A percentile compares a stretch with the other conserved stretches of the same genome.
Conservation (phyloP, 2,888 invertebrate genomes). For the Coronaproctus castanopsis region DNA sequence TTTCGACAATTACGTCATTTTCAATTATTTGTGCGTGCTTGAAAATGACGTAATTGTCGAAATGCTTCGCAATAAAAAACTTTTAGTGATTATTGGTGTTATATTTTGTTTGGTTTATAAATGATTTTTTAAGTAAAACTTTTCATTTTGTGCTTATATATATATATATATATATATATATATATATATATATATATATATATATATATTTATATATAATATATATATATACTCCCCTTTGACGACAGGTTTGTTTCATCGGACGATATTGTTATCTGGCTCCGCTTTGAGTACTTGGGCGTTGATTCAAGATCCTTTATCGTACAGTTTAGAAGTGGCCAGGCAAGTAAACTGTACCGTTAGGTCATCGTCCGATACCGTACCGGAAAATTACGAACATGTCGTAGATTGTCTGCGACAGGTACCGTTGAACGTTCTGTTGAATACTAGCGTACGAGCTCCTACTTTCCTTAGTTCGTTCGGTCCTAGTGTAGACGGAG, state of each 20-base stretch:
- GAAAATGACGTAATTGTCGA: no score
- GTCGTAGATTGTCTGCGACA: constrained; percentile 69
- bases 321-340: constrained; percentile 59
- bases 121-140: no score
- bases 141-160: no score
- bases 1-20: no score
- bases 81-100: no score
- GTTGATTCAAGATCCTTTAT: constrained; percentile 63
- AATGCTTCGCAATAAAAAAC: no score
- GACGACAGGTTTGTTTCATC: constrained; percentile 71
- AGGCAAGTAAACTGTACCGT: constrained; percentile 54
- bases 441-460: constrained; percentile 52
- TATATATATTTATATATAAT: not conserved
- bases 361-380: constrained; percentile 66
- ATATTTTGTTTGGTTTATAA: no score
- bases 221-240: no score
- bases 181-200: not conserved
- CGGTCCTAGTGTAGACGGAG: constrained; percentile 84
- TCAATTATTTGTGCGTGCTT: no score
- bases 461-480: constrained; percentile 70
- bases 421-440: constrained; percentile 47
- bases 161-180: not conserved
- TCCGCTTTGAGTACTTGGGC: constrained; percentile 70
- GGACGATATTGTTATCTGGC: constrained; percentile 36
- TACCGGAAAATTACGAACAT: constrained; percentile 43